A percentile compares a stretch with the other conserved stretches of the same genome.
Evolutionary conservation across 2,797 vertebrate species (phyloP).

Genomic region (Gadopsis bispinosus): DNA sequence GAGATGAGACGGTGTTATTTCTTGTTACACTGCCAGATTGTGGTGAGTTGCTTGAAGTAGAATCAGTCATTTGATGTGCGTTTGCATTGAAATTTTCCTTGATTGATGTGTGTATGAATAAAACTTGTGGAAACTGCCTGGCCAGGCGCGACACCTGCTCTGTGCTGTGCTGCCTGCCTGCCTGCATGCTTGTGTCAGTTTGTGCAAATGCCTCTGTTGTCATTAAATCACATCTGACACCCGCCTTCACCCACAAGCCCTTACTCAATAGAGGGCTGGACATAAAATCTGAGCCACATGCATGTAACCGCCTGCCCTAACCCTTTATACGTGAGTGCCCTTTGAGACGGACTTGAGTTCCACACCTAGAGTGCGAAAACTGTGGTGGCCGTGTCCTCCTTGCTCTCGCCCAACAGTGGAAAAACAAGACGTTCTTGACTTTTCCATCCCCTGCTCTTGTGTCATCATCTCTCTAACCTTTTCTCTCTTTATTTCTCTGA

Average conservation of each 20-base stretch:
- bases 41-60: conserved; percentile 5
- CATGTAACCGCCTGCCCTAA: not conserved
- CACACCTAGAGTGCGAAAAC: conserved; percentile 16
- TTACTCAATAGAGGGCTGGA: not conserved
- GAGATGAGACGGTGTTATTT: not conserved
- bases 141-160: conserved; percentile 23
- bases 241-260: conserved; percentile 9
- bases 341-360: conserved; percentile 19
- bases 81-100: conserved; percentile 14
- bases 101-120: conserved; percentile 3
- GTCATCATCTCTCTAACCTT: conserved; percentile 42
- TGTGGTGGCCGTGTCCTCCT: not conserved
- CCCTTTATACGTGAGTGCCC: conserved; percentile 7
- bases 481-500: conserved; percentile 38
- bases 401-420: conserved; percentile 21
- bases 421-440: conserved; percentile 21
- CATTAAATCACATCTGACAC: conserved; percentile 40
- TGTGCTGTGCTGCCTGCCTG: not conserved
- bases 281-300: conserved; percentile 32
- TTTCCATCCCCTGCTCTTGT: not conserved
- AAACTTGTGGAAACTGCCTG: conserved; percentile 17
- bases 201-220: conserved; percentile 1
- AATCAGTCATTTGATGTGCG: conserved; percentile 19
- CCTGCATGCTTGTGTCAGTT: not conserved
- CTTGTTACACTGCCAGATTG: not conserved